Base-by-base conservation (phyloP, 2,797 vertebrate species). In the Scarus forsteni region DNA sequence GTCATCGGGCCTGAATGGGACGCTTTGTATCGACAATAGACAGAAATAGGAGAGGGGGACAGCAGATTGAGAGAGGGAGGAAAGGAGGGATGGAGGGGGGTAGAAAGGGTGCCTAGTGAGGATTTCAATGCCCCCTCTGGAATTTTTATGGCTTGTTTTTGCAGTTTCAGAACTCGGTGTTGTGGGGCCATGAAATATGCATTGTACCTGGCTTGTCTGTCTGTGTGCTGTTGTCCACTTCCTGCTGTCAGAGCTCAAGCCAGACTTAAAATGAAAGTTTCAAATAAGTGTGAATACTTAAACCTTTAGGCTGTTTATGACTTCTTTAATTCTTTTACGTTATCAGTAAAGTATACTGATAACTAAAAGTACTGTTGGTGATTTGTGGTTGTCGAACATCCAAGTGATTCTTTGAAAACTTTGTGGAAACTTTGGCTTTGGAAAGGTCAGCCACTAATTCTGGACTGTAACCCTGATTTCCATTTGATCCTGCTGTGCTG, bases 1-100 rank as follows among this genome's bases (percentile, higher is more conserved):
- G 92, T 93, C 92, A 93, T 90, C 78, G 50, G 59, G 79, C 75
- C 85, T 97, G 94, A 96, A 98, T 95, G 92, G 94, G 91, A 95
- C 88, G 94, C 95, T 96, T 97, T 97, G 95, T 94, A 75, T 86
- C 45, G 80, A 92, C 93, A 89, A 92, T 87, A 73, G 81, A 87
- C 85, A 87, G 83, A 87, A 89, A 86, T 85, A 82, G 66, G 85
- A 87, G 79, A 84, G 75, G 73, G 81, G 67, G 76, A 86, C 73
- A 72, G 72, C 62, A 38, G 64, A 48, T 63, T 64, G 65, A 76
- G 66, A 52, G 44, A 71, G 59, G 58, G 70, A 70, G 73, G 71
- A 77, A 61, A 66, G 49, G 64, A 60, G 70, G 18, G 48, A 35
- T 9, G n/a, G 43, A n/a, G 70, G 56, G 53, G 67, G 36, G 51